Conservation (phyloP, 2,113 vertebrate species). For the Aptenodytes patagonicus region DNA sequence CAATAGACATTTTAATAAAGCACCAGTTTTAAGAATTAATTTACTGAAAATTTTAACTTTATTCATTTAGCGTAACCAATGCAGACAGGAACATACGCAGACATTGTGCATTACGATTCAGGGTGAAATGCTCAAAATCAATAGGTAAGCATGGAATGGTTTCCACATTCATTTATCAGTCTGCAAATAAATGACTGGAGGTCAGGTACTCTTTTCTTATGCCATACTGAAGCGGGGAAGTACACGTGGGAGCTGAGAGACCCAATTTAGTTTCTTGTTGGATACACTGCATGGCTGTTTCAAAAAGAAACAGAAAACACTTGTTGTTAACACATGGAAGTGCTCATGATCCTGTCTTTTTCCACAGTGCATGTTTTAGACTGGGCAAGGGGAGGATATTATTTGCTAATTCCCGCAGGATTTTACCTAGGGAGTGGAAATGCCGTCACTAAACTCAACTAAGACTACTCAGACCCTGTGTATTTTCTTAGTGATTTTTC, state of each 20-base stretch:
- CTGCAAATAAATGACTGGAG: not conserved
- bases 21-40: not conserved
- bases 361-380: not conserved
- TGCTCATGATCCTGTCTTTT: not conserved
- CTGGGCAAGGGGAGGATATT: not conserved
- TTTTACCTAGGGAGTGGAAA: not conserved
- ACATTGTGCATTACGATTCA: not conserved
- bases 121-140: not conserved
- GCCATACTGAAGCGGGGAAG: not conserved
- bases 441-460: not conserved
- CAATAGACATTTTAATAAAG: not conserved
- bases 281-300: not conserved
- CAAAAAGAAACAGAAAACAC: not conserved
- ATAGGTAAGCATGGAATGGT: not conserved
- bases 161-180: not conserved
- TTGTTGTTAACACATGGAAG: not conserved
- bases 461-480: not conserved
- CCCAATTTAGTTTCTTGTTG: not conserved
- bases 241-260: not conserved
- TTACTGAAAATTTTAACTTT: not conserved
- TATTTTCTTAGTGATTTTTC: not conserved
- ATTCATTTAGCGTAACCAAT: rapidly evolving
- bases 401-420: not conserved
- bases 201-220: not conserved
- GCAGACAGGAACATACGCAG: not conserved